Evolutionary conservation across 2,888 invertebrate species (phyloP), one percentile per base, ranked within the genome.

Genomic region (Phlogophora meticulosa): DNA sequence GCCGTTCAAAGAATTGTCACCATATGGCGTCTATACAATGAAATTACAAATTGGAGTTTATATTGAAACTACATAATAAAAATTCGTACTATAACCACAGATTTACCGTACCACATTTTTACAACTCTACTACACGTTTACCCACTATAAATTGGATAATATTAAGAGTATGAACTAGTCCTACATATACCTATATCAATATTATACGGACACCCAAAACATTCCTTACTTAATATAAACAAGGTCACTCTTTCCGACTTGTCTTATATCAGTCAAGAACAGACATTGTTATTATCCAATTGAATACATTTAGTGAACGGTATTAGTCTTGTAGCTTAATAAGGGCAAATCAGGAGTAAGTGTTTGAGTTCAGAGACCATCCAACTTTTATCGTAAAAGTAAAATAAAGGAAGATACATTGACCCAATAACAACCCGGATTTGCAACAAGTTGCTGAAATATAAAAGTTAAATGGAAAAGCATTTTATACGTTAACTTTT

Each of bases 221-320:
- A 51, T 66, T 58, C 5, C 53, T 38, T 32, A 49, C 64, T 70
- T 22, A 64, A 74, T 59, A 61, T 51, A 70, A 67, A 53, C 60
- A 71, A 76, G 53, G 65, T 32, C 51, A 59, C 51, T 66, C 52
- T 52, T 67, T 22, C 58, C 43, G 38, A 51, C 59, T 76, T 76
- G 80, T 52, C 71, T 66, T 75, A 77, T 77, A 70, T 76, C 81
- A 78, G 77, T 78, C 84, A 84, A 82, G 86, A 83, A 77, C 72
- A 82, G 75, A 78, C 76, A 68, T 74, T 68, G 86, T 87, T 81
- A 89, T 91, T 89, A 90, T 91, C 84, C 91, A 91, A 91, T 91
- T 91, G 90, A 89, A 88, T 85, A 87, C 83, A 90, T 90, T 89
- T 84, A 80, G 85, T 81, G 75, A 78, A 77, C 78, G 68, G 72